phyloP scores from a whole-genome alignment of 2,888 invertebrate species.

The Acanthosoma haemorrhoidale region DNA sequence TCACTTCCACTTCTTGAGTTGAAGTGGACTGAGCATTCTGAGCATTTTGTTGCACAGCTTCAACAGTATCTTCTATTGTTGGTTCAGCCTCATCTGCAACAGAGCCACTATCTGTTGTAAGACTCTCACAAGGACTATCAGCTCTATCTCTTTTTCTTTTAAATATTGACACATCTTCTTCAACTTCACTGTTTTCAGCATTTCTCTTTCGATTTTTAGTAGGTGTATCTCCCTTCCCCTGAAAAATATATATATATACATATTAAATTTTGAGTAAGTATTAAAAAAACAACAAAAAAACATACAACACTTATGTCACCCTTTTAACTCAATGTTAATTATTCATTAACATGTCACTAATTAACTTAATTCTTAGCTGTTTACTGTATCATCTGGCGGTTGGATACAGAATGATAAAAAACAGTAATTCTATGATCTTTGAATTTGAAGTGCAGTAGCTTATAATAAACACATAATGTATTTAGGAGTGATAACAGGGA shows the following conservation, averaged over 20 bases:
- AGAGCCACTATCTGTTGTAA: slow-evolving; percentile 79
- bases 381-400: too few species aligned
- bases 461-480: too few species aligned
- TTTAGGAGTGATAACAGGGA: too few species aligned
- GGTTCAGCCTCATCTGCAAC: slow-evolving; percentile 62
- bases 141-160: slow-evolving; percentile 57
- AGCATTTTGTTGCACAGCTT: slow-evolving; percentile 4
- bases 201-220: slow-evolving; percentile 45
- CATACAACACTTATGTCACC: background rate
- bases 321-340: background rate
- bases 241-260: slow-evolving; percentile 31
- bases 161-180: slow-evolving; percentile 50
- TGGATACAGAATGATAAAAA: too few species aligned
- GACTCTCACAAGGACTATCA: slow-evolving; percentile 76
- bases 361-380: too few species aligned
- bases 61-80: slow-evolving; percentile 36
- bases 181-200: slow-evolving; percentile 50
- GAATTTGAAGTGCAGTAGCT: too few species aligned
- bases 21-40: slow-evolving; percentile 27
- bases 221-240: slow-evolving; percentile 37
- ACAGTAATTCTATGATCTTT: too few species aligned
- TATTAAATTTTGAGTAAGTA: too few species aligned
- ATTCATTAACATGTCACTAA: background rate
- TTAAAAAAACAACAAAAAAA: background rate
- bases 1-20: slow-evolving; percentile 25